phyloP scores from a whole-genome alignment of 92 coral and sea anemone species.

The Plumapathes pennacea region DNA sequence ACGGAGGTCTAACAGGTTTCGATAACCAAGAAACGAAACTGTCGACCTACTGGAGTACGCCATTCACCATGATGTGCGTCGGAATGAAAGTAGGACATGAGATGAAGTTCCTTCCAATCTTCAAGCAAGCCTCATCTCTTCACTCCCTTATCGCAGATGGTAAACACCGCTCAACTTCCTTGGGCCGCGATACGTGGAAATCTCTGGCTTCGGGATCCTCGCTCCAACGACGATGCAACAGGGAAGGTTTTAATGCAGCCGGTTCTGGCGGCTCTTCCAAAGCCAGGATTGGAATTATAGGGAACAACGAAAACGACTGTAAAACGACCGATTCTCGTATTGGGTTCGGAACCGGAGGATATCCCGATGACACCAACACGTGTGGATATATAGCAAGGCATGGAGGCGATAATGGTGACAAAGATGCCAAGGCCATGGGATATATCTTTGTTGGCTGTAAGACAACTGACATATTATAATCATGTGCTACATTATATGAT shows the following conservation, averaged over 20 bases:
- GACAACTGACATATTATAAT: too few relatives aligned
- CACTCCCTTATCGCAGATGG: slow-evolving; percentile 1
- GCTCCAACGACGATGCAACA: neutral
- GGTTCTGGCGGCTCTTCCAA: neutral
- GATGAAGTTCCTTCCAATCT: neutral
- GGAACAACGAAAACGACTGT: neutral
- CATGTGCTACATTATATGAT: too few relatives aligned
- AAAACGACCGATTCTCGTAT: neutral
- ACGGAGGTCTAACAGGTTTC: neutral
- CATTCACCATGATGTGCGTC: slow-evolving; percentile 1
- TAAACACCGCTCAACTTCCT: neutral
- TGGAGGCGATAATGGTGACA: neutral
- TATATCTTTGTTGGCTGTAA: slow-evolving; percentile 2
- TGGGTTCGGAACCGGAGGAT: slow-evolving; percentile 15
- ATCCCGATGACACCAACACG: neutral
- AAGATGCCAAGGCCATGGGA: slow-evolving; percentile 1
- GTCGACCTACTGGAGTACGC: slow-evolving; percentile 2
- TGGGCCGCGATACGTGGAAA: neutral
- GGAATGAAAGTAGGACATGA: neutral
- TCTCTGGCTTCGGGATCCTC: slow-evolving; percentile 5
- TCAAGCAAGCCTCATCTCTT: neutral
- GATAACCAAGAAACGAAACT: slow-evolving; percentile 8
- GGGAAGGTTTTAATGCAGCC: slow-evolving; percentile 2
- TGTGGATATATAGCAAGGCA: slow-evolving; percentile 11
- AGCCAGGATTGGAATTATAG: slow-evolving; percentile 7